Conservation (phyloP, 2,797 vertebrate species). For the Melanotaenia boesemani region DNA sequence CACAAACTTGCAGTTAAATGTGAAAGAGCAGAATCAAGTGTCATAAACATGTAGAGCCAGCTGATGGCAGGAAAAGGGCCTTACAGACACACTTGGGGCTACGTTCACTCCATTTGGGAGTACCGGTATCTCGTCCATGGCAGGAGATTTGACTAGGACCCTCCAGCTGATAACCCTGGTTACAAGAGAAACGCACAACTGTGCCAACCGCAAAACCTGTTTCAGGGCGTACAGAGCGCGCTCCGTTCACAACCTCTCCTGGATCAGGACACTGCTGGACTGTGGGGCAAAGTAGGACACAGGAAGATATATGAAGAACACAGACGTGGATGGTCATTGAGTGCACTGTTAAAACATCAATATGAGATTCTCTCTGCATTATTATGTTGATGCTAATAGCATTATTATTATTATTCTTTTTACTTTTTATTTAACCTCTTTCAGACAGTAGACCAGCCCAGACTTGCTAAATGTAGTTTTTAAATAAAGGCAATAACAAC, state of each 20-base stretch:
- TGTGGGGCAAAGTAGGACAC: slow-evolving; percentile 53
- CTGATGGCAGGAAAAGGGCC: slow-evolving; percentile 41
- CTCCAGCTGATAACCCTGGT: slow-evolving; percentile 92
- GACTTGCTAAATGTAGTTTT: no score
- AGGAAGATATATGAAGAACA: neutral
- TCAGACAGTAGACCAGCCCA: no score
- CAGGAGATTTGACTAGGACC: slow-evolving; percentile 91
- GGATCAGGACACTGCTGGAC: slow-evolving; percentile 93
- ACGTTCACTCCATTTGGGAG: slow-evolving; percentile 94
- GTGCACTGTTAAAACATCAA: neutral
- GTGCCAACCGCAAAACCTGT: slow-evolving; percentile 90
- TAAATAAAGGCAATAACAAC: no score
- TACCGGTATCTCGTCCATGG: slow-evolving; percentile 90
- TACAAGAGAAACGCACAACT: slow-evolving; percentile 91
- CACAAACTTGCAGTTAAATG: neutral
- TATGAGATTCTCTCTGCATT: neutral
- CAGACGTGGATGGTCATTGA: neutral
- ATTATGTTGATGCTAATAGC: neutral
- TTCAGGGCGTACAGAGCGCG: slow-evolving; percentile 88
- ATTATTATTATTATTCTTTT: no score
- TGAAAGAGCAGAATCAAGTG: neutral
- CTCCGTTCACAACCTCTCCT: slow-evolving; percentile 91
- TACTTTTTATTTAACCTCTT: no score
- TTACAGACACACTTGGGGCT: slow-evolving; percentile 95
- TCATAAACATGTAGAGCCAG: neutral